Conservation (phyloP, 2,888 invertebrate genomes). For the Trichopria drosophilae region DNA sequence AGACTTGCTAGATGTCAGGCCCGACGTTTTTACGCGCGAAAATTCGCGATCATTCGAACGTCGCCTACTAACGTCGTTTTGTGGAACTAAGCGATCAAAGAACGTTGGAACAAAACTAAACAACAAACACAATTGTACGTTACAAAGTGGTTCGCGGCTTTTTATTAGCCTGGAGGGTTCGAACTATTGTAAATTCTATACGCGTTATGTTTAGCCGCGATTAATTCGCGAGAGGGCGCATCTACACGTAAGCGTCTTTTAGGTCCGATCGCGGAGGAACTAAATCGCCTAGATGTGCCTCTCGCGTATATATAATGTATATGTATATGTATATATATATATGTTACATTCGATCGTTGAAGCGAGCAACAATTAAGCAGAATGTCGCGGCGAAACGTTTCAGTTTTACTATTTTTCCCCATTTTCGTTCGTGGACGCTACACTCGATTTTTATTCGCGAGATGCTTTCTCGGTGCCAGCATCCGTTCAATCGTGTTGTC, state of each 20-base stretch:
- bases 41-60: no score
- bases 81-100: slow-evolving; percentile 12
- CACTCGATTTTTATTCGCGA: slow-evolving; percentile 13
- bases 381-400: slow-evolving; percentile 21
- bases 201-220: no score
- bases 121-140: no score
- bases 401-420: no score
- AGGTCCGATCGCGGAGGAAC: slow-evolving; percentile 39
- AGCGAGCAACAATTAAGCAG: slow-evolving; percentile 41
- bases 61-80: no score
- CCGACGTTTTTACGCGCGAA: no score
- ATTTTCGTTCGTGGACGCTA: slow-evolving; percentile 10
- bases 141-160: no score
- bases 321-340: slow-evolving; percentile 44
- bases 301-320: slow-evolving; percentile 43
- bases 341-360: slow-evolving; percentile 45
- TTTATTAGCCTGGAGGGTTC: no score
- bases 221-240: slow-evolving; percentile 23
- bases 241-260: slow-evolving; percentile 38
- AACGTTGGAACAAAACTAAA: no score
- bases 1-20: slow-evolving; percentile 29
- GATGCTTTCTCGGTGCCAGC: slow-evolving; percentile 27
- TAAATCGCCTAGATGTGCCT: slow-evolving; percentile 43
- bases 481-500: slow-evolving; percentile 32
- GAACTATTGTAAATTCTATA: no score